Base-by-base conservation (phyloP, 1,140 invertebrate genomes). In the Lethrus apterus region DNA sequence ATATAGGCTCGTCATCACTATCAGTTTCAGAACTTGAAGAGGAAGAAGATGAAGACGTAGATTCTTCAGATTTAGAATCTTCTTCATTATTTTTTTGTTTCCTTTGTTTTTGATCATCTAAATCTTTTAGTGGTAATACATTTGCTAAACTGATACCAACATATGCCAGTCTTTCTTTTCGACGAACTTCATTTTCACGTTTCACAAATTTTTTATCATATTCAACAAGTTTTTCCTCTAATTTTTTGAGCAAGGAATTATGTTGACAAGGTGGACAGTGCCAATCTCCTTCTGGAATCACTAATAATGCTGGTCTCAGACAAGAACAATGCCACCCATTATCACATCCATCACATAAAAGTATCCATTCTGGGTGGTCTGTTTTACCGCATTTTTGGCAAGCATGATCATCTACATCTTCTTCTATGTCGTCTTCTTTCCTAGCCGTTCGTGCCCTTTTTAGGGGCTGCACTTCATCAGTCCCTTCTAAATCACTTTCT, bases 281-380 rank as follows among this genome's bases (percentile, higher is more conserved):
- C 95, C 94, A 98, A 63, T 96, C 88, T 14, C 93, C 93, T 63
- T 96, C 91, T 3, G 94, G 94, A 59, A 98, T 90, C 1, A 93
- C 74, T 68, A 95, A 82, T 4, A 98, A 71, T 11, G 92, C 80
- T 1, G 94, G 93, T 29, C 85, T 79, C 0, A 97, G 74, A 65
- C 94, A 98, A 3, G 86, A 88, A 34, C 89, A 91, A 71, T 98
- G 94, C 81, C 90, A 97, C 14, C 92, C 93, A 50, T 80, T 81
- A 67, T 98, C 91, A 70, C 94, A 98, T 32, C 78, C 78, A 70
- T 98, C 94, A 66, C 94, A 98, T 1, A 98, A 69, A 41, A 98
- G 68, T 57, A 98, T 94, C 89, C 89, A 94, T 64, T 96, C 92
- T 0, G 93, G 93, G 70, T 95, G 89, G 65, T 95, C 89, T 8